Evolutionary conservation across 2,888 invertebrate genomes (phyloP).

Genomic region (Adela reaumurella): DNA sequence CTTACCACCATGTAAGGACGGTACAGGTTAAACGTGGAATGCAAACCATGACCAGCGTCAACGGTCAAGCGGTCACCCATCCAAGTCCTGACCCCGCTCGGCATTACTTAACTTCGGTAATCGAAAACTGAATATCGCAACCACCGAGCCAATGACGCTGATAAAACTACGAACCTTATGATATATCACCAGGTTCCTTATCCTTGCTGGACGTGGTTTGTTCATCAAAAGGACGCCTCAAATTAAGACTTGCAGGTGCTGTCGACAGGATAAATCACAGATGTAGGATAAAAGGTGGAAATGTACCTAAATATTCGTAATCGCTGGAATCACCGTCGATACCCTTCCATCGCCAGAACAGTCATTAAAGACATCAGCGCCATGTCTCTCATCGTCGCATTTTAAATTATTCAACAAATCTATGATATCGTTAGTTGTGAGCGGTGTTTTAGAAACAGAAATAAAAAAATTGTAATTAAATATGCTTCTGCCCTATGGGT

Average conservation of each 20-base stretch:
- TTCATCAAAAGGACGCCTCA: conserved; percentile 5
- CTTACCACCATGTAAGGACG: too few relatives aligned
- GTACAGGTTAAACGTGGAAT: too few relatives aligned
- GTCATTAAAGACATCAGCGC: conserved; percentile 3
- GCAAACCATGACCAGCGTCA: too few relatives aligned
- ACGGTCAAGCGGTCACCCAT: too few relatives aligned
- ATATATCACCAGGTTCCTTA: neutral
- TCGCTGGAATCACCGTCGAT: conserved; percentile 6
- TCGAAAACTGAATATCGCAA: too few relatives aligned
- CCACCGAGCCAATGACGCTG: too few relatives aligned
- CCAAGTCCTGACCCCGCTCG: too few relatives aligned
- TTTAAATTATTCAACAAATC: neutral
- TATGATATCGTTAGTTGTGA: too few relatives aligned
- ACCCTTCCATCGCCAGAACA: conserved; percentile 5
- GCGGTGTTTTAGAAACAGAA: neutral
- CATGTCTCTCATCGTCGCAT: conserved; percentile 2
- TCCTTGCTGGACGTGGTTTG: conserved; percentile 1
- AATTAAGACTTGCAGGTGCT: conserved; percentile 5
- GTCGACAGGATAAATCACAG: conserved; percentile 2
- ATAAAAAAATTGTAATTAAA: conserved; percentile 4
- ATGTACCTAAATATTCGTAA: too few relatives aligned
- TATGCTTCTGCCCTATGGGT: neutral
- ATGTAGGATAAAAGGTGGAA: too few relatives aligned
- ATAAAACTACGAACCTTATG: too few relatives aligned
- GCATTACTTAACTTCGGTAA: too few relatives aligned